phyloP scores from a whole-genome alignment of 92 coral and sea anemone genomes.

The Zoanthus gigantus region DNA sequence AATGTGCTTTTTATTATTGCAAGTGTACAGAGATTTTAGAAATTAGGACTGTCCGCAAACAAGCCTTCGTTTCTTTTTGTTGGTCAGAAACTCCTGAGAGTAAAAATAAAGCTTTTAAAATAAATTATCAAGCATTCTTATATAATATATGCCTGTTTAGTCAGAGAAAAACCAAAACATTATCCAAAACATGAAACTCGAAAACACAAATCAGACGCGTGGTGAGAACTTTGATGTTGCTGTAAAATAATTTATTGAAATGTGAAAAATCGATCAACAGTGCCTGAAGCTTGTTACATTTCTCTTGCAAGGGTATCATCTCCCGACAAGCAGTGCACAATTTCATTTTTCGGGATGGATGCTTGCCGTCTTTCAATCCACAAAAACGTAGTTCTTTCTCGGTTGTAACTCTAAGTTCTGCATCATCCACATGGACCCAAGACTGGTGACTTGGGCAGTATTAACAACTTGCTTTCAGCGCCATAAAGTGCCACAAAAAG shows the following conservation, averaged over 20 bases:
- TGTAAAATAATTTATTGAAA: not conserved
- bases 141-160: not conserved
- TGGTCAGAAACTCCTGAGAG: not conserved
- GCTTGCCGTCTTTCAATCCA: slow-evolving; percentile 43
- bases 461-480: slow-evolving; percentile 28
- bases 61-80: slow-evolving; percentile 2
- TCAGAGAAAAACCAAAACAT: not conserved
- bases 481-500: slow-evolving; percentile 29
- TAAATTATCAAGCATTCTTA: too few relatives aligned
- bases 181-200: not conserved
- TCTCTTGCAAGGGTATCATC: slow-evolving; percentile 8
- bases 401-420: not conserved
- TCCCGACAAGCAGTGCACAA: slow-evolving; percentile 42
- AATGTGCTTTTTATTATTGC: not conserved
- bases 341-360: slow-evolving; percentile 44
- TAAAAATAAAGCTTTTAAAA: slow-evolving; percentile 1
- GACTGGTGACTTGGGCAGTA: not conserved
- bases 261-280: not conserved
- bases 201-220: not conserved
- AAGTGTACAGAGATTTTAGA: slow-evolving; percentile 6
- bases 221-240: not conserved
- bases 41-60: slow-evolving; percentile 6
- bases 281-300: slow-evolving; percentile 19
- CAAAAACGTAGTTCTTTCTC: slow-evolving; percentile 26
- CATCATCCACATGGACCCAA: slow-evolving; percentile 6